Evolutionary conservation across 2,888 invertebrate species (phyloP).

Genomic region (Pinctada fucata): DNA sequence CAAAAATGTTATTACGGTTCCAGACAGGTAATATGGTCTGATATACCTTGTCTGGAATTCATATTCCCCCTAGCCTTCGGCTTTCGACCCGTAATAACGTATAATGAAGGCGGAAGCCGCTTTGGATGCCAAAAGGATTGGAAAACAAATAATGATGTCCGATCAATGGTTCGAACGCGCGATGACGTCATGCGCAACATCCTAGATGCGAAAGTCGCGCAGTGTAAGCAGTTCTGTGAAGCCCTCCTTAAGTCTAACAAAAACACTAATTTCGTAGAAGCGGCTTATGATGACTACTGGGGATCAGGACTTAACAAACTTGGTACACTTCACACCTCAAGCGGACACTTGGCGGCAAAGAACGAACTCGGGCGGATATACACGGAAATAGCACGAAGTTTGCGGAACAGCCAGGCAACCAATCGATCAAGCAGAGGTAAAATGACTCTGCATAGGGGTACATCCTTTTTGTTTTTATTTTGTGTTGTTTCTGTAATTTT

Average conservation of each 20-base stretch:
- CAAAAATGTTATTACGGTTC: too few relatives aligned
- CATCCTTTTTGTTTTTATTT: too few relatives aligned
- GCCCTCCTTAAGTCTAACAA: neutral
- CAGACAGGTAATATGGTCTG: too few relatives aligned
- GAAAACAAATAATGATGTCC: neutral
- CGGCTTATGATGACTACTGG: constrained; percentile 5
- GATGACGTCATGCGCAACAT: neutral
- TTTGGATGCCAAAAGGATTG: neutral
- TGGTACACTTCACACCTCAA: neutral
- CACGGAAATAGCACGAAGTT: too few relatives aligned
- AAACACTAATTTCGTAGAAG: neutral
- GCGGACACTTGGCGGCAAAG: neutral
- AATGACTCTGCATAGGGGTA: too few relatives aligned
- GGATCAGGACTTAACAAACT: neutral
- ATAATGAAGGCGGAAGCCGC: neutral
- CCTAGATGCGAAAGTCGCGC: neutral
- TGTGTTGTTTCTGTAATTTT: too few relatives aligned
- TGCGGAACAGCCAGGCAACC: too few relatives aligned
- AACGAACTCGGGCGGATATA: neutral
- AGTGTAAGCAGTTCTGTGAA: neutral
- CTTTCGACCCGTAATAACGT: too few relatives aligned
- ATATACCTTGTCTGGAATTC: too few relatives aligned
- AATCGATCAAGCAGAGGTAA: too few relatives aligned
- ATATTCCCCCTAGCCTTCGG: too few relatives aligned
- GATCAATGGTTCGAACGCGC: neutral